Percentiles rank a stretch among this genome's conserved stretches.
Conservation (phyloP, 2,888 invertebrate species). For the Drosophila ustulata region DNA sequence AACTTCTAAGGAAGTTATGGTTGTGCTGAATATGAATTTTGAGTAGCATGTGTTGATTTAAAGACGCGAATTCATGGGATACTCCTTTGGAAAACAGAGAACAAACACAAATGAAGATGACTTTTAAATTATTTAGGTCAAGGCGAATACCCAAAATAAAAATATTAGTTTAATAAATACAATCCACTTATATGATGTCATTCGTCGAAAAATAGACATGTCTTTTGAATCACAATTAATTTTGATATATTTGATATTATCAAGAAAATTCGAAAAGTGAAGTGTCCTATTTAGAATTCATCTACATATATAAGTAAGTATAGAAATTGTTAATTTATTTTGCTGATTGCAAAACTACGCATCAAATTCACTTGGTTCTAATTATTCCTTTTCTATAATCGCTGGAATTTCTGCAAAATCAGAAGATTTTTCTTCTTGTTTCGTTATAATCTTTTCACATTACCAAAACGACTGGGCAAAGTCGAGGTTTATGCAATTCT, state of each 20-base stretch:
- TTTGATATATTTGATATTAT: no score
- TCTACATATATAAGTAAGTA: no score
- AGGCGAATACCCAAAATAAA: constrained; percentile 10
- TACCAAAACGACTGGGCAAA: constrained; percentile 26
- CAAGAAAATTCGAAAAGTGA: no score
- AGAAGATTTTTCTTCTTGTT: constrained; percentile 15
- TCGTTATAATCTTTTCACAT: constrained; percentile 41
- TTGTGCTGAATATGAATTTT: constrained; percentile 25
- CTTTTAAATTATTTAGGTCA: constrained; percentile 34
- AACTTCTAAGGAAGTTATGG: constrained; percentile 49
- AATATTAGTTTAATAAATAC: no score
- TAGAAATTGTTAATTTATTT: no score
- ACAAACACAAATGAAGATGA: constrained; percentile 7
- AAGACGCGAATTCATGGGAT: constrained; percentile 16
- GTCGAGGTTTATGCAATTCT: not conserved
- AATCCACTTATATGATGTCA: no score
- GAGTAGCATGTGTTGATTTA: constrained; percentile 17
- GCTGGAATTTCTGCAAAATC: constrained; percentile 2
- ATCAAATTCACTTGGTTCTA: no score
- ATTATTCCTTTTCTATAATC: not conserved
- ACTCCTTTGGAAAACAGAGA: constrained; percentile 4
- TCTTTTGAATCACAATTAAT: no score
- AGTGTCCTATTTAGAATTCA: no score
- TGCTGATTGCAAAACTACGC: no score
- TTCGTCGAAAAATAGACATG: no score